A percentile compares a stretch with the other conserved stretches of the same genome.
Conservation (phyloP, 2,113 vertebrate genomes). For the Lepus americanus region DNA sequence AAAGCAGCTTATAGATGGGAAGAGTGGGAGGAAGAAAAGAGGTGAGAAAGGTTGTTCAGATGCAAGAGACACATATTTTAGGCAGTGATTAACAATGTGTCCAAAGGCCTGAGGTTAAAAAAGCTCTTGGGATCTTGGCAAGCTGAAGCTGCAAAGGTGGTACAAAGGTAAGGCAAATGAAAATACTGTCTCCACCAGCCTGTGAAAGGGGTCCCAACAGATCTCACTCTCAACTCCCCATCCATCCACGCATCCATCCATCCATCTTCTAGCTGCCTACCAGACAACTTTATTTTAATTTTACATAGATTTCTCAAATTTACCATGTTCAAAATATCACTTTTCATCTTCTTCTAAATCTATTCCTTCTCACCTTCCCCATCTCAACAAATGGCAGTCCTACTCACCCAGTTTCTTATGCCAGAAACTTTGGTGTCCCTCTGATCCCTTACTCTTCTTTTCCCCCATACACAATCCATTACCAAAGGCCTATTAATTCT, state of each 20-base stretch:
- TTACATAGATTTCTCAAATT: background rate
- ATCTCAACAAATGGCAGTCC: background rate
- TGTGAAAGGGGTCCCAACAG: background rate
- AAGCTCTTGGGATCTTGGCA: background rate
- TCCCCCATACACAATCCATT: background rate
- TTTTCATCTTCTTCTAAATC: conserved; percentile 18
- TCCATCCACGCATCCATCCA: background rate
- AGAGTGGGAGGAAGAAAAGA: background rate
- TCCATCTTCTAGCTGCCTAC: background rate
- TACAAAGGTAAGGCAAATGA: background rate
- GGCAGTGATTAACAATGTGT: background rate
- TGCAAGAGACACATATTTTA: background rate
- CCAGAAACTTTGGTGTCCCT: background rate
- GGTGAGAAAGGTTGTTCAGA: background rate
- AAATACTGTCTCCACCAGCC: background rate
- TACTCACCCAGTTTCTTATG: background rate
- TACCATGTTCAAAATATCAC: conserved; percentile 37
- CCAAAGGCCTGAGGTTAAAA: conserved; percentile 37
- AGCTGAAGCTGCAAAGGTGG: background rate
- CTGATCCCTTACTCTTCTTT: background rate
- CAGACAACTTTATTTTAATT: conserved; percentile 9
- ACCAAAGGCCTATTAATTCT: background rate
- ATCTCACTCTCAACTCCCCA: background rate
- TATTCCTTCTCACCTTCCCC: background rate
- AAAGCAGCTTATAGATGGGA: background rate